Percentiles rank a stretch among this genome's conserved stretches.
Evolutionary conservation across 1,140 invertebrate species (phyloP).

Genomic region (Lysiphlebus fabarum): DNA sequence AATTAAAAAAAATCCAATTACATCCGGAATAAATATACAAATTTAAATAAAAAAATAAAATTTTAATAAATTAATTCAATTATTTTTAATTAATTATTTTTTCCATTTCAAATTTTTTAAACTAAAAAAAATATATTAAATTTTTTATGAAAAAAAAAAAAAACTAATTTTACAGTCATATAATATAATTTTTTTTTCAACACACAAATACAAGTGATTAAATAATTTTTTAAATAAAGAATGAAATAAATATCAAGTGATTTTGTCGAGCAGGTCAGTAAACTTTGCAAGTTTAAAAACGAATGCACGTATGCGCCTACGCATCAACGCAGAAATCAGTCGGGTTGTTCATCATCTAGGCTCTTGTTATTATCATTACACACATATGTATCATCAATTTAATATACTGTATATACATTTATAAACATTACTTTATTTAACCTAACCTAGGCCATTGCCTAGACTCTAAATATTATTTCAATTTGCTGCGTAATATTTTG

Average conservation of each 20-base stretch:
- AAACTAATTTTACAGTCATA: too few species aligned
- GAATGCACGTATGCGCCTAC: constrained; percentile 20
- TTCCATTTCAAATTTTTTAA: neutral
- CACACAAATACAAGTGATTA: constrained; percentile 1
- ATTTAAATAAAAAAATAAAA: too few species aligned
- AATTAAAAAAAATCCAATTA: too few species aligned
- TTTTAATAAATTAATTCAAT: too few species aligned
- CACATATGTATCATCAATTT: too few species aligned
- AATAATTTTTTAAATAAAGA: constrained; percentile 2
- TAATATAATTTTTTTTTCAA: too few species aligned
- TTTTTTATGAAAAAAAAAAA: too few species aligned
- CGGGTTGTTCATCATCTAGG: constrained; percentile 15
- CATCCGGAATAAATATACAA: too few species aligned
- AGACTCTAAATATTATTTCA: too few species aligned
- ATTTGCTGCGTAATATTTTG: too few species aligned
- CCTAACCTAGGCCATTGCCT: constrained; percentile 9
- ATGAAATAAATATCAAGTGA: too few species aligned
- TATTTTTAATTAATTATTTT: neutral
- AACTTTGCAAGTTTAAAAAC: constrained; percentile 21
- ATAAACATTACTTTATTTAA: neutral
- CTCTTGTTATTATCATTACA: neutral
- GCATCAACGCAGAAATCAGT: constrained; percentile 21
- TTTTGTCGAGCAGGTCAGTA: constrained; percentile 18
- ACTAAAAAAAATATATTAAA: constrained; percentile 5
- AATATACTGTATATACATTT: too few species aligned